Evolutionary conservation across 2,797 vertebrate species (phyloP), one percentile per base, ranked within the genome.

Genomic region (Moxostoma hubbsi): DNA sequence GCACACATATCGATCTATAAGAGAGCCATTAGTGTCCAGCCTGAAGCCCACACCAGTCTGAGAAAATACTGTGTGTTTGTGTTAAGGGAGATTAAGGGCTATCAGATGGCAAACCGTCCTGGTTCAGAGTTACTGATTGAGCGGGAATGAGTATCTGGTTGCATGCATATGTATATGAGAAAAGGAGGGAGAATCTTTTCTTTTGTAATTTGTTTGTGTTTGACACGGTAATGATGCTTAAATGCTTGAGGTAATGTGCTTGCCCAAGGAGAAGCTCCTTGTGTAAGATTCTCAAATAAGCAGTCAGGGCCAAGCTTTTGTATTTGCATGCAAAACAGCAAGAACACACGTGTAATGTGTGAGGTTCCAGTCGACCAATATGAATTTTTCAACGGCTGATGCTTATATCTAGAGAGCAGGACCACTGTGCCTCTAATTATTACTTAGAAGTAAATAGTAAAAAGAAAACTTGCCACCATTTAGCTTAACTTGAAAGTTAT

Each of bases 291-390:
- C 24, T 24, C 24, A 24, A 24, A 24, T 24, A 24, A 91, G 87
- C 88, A 79, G 83, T 87, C 88, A 89, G 86, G 24, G 86, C 81
- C 86, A 85, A 90, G 82, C 87, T 89, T 91, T 91, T 91, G 89
- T 91, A 86, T 85, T 81, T 86, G 87, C 89, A 90, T 89, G 89
- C 89, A 90, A 88, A 86, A 82, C 85, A 87, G 90, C 90, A 91
- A 88, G 89, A 64, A 85, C 83, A 86, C 86, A 87, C 84, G 79
- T 88, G 91, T 86, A 87, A 62, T 62, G 9, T 62, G 59, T 62
- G 24, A 1, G 5, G 9, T 11, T 24, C 9, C 11, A 4, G 24
- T 43, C 9, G 59, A 62, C 59, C 15, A 58, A 18, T 18, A 58
- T 24, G 9, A 8, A 9, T 18, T 18, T 45, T 4, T 6, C 51